Base-by-base conservation (phyloP, 2,888 invertebrate genomes). In the Chloroclystis v-ata region DNA sequence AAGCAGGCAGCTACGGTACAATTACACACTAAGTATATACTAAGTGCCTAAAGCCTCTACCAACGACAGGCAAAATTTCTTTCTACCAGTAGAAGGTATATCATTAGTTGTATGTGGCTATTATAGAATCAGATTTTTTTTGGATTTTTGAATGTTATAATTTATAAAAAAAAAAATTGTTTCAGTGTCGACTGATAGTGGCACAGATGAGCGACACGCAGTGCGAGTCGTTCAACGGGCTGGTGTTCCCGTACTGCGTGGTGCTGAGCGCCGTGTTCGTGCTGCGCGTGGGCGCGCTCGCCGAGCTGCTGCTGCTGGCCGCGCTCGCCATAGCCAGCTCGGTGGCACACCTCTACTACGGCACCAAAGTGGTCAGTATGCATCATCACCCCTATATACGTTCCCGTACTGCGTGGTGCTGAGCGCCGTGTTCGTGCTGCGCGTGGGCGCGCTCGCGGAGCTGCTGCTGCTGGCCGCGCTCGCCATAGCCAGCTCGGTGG, bases 151-250 rank as follows among this genome's bases (percentile, higher is more conserved):
- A n/a, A n/a, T n/a, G n/a, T n/a, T n/a, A n/a, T n/a, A n/a, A n/a
- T n/a, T n/a, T n/a, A n/a, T n/a, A n/a, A n/a, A n/a, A n/a, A n/a
- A n/a, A n/a, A n/a, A n/a, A n/a, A n/a, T n/a, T 49, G 42, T 35
- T 37, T 4, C 89, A 98, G 98, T 98, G 97, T 76, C 97, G 97
- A 1, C 89, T 99, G 58, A 99, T 99, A 63, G 97, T 99, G 47
- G 92, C 97, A 0, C 99, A 99, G 88, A 99, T 99, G 99, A 96
- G 97, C 67, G 93, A 93, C 73, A 97, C 96, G 0, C 91, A 95
- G 16, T 96, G 97, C 85, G 95, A 97, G 67, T 83, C 91, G 55
- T 90, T 93, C 73, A 96, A 97, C 78, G 90, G 90, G 78, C 87
- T 95, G 67, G 82, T 94, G 69, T 69, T 90, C 54, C 91, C 92